Base-by-base conservation (phyloP, 1,140 invertebrate species). In the Popillia japonica region DNA sequence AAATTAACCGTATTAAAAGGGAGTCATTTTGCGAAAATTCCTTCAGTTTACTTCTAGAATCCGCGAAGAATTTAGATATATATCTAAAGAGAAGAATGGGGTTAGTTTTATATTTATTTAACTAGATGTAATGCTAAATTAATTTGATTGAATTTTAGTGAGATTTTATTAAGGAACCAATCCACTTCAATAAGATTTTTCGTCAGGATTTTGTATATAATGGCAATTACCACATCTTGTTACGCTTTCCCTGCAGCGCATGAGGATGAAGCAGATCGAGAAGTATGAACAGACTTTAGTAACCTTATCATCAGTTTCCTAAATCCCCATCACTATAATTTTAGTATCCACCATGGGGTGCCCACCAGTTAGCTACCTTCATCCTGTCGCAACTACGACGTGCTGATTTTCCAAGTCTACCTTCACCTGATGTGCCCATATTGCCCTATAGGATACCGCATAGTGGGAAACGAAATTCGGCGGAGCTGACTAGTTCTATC, bases 401-500 rank as follows among this genome's bases (percentile, higher is more conserved):
- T 3, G 83, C 82, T 48, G 83, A 84, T 34, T 82, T 81, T 23
- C 76, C 79, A 4, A 44, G 74, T 3, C 77, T 0, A 10, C 81
- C 79, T 8, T 68, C 80, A 34, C 27, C 27, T 8, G 83, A 85
- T 34, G 72, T 82, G 8, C 84, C 84, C 14, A 76, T 84, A 6
- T 77, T 85, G 3, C 82, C 83, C 0, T 85, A 85, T 68, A 77
- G 81, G 2, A 23, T 79, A n/a, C 72, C 81, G 9, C 9, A 81
- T n/a, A 80, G 83, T 64, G 82, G 84, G 2, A 85, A 85, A 79
- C 22, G 84, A 17, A 85, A 85, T 76, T 85, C 84, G 0, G 84
- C 84, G 0, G 84, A 85, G 80, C 82, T 85, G 0, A 82, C 82
- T 23, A 85, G 84, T 64, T 84, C 84, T 10, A 85, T 85, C 42